Evolutionary conservation across 2,888 invertebrate genomes (phyloP), one percentile per base, ranked within the genome.

Genomic region (Tupiocoris notatus): DNA sequence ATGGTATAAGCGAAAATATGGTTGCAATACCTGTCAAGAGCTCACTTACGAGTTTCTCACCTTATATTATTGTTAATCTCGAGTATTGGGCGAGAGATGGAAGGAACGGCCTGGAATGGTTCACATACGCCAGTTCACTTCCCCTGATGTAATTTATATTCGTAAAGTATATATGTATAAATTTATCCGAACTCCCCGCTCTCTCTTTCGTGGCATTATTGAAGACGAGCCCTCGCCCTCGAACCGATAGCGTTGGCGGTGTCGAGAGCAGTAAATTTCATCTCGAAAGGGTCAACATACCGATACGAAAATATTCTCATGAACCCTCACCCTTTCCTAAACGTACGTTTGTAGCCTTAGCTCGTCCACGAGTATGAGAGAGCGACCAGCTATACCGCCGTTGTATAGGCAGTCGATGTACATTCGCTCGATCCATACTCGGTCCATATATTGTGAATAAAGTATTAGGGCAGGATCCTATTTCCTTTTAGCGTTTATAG

Each of bases 251-350:
- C 39, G 39, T 39, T 39, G 39, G 39, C 39, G 6, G 39, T 12
- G 3, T 39, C 6, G 39, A 39, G 39, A 39, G 39, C 70, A 25
- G 70, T 25, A 58, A 70, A 70, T 70, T 70, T 59, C 70, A 70
- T 70, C 59, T 70, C 57, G 22, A 39, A 12, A 54, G 70, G 70
- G 70, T 59, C 59, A 70, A 70, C 70, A 21, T 63, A 63, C 21
- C 22, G 63, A 21, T 21, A 16, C 63, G 63, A 21, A 21, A 63
- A 59, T 59, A 63, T 63, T 63, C 63, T 63, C 63, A 21, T 16
- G 63, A 22, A 22, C 63, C 63, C 20, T n/a, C 59, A 9, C n/a
- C 59, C 59, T n/a, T 59, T n/a, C n/a, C n/a, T n/a, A n/a, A 39
- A 12, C 39, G 12, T 39, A 39, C 39, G 39, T 39, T 7, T 39